Evolutionary conservation across 2,888 invertebrate species (phyloP), one percentile per base, ranked within the genome.

Genomic region (Cyrtodaria siliqua): DNA sequence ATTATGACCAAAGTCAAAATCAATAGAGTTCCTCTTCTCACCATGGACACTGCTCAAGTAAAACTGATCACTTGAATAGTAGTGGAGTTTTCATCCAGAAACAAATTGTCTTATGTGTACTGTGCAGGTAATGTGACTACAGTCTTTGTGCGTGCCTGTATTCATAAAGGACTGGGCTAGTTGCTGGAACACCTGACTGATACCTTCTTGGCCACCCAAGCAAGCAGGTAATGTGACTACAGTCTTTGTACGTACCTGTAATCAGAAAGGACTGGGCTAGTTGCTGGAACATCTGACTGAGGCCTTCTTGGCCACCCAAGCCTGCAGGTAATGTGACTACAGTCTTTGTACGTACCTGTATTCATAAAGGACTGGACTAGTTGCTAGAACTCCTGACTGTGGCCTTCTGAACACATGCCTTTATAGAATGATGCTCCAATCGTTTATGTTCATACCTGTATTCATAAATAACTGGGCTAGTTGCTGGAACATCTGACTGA

Each of bases 261-360:
- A 70, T 52, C 55, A 85, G 62, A 47, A 88, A 81, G 3, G 86
- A 84, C 50, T 82, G 63, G 4, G 88, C 84, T n/a, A 90, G 59
- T 42, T 90, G 88, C 53, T 89, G 87, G 57, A 90, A 85, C 8
- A 86, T 84, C 47, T 86, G 79, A 6, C 88, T 84, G 2, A 90
- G 40, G 6, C 79, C 76, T 2, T 66, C 73, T 23, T 79, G 44
- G 2, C 75, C 73, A 20, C 78, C 73, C n/a, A 68, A 53, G 3
- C 73, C 82, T n/a, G n/a, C n/a, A n/a, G n/a, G n/a, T n/a, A n/a
- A n/a, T n/a, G n/a, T n/a, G n/a, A n/a, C n/a, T n/a, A n/a, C n/a
- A n/a, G n/a, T n/a, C n/a, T n/a, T n/a, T n/a, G n/a, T n/a, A n/a
- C n/a, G n/a, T n/a, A n/a, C n/a, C n/a, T 16, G 20, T 68, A 27